These are phyloP conservation scores for Alsophila aescularia DNA, from an alignment of 2,888 invertebrate species.

Conservation along the genomic window DNA sequence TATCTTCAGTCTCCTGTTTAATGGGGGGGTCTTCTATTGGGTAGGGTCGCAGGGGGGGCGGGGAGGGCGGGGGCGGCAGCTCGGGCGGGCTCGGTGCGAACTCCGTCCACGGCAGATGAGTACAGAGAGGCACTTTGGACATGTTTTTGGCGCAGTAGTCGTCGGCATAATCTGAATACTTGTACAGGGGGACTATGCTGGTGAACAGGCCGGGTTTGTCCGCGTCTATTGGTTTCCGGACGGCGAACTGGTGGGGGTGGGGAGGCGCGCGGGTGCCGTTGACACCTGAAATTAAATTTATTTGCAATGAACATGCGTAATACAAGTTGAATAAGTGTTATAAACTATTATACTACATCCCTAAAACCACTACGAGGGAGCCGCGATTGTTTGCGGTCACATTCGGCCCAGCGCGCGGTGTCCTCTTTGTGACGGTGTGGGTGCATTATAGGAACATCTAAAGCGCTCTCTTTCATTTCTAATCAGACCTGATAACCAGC, in stretches of 20 bases:
- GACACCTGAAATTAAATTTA: too few species aligned
- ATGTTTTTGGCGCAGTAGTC: slow-evolving; percentile 76
- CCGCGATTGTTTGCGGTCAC: too few species aligned
- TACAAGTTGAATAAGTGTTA: too few species aligned
- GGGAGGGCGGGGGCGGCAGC: slow-evolving; percentile 64
- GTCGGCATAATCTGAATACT: slow-evolving; percentile 79
- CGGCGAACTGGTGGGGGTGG: slow-evolving; percentile 69
- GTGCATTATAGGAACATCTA: too few species aligned
- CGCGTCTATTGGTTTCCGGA: slow-evolving; percentile 57
- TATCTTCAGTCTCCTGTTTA: slow-evolving; percentile 18
- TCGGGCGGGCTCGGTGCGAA: slow-evolving; percentile 72
- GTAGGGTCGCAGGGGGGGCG: slow-evolving; percentile 66
- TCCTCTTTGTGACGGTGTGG: too few species aligned
- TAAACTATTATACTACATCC: too few species aligned
- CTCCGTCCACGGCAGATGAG: slow-evolving; percentile 65
- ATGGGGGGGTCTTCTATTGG: slow-evolving; percentile 46
- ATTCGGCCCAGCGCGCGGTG: too few species aligned
- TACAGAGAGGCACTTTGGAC: slow-evolving; percentile 63
- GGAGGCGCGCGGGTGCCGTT: slow-evolving; percentile 84
- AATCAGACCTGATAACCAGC: too few species aligned
- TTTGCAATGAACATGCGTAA: too few species aligned
- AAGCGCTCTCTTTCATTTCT: too few species aligned
- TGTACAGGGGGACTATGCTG: slow-evolving; percentile 74
- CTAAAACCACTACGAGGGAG: too few species aligned
- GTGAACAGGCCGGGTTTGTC: slow-evolving; percentile 66